Evolutionary conservation across 2,797 vertebrate species (phyloP).

Genomic region (Bryconaethiops microstoma): DNA sequence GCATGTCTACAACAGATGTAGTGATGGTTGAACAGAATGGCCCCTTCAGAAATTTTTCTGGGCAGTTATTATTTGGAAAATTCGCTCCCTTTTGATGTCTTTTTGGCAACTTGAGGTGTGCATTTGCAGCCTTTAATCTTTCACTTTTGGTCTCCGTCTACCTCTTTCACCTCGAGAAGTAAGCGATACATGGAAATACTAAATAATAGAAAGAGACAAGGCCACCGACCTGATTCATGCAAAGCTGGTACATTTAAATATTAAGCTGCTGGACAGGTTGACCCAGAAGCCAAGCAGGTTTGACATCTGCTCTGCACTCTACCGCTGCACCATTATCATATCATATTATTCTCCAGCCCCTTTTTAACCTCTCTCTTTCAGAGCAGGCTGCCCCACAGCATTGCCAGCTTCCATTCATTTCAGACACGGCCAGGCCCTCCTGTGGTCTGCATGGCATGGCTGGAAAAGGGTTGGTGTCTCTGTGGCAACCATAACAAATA

Average conservation of each 20-base stretch:
- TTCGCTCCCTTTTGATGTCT: not conserved
- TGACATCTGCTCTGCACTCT: not conserved
- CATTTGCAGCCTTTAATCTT: not conserved
- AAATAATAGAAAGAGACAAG: not conserved
- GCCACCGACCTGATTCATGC: not conserved
- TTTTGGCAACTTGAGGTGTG: not conserved
- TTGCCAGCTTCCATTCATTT: not conserved
- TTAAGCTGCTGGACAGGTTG: not conserved
- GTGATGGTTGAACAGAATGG: too few relatives aligned
- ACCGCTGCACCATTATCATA: not conserved
- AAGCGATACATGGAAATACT: not conserved
- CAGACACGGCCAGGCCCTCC: not conserved
- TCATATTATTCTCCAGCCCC: not conserved
- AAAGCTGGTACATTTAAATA: not conserved
- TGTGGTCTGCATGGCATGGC: not conserved
- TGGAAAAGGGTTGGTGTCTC: conserved; percentile 9
- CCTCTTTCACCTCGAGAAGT: not conserved
- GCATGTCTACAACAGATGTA: too few relatives aligned
- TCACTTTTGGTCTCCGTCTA: not conserved
- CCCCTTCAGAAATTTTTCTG: not conserved
- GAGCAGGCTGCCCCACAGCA: not conserved
- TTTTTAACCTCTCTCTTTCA: not conserved
- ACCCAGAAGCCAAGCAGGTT: too few relatives aligned
- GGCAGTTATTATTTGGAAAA: not conserved
- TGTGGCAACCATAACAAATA: conserved; percentile 34